phyloP scores from a whole-genome alignment of 2,113 vertebrate species.

The Ia io region DNA sequence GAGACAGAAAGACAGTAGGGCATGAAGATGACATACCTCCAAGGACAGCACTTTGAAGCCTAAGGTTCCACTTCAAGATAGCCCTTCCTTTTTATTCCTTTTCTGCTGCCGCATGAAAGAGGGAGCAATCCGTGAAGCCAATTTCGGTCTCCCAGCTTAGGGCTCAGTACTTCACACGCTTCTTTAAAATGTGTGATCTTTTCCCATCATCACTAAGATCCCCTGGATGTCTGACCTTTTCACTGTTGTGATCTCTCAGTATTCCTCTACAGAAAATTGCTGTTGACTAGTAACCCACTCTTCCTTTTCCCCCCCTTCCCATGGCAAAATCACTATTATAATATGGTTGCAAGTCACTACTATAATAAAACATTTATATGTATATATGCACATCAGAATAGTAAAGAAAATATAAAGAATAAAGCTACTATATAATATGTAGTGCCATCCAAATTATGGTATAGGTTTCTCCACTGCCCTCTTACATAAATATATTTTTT shows the following conservation, averaged over 20 bases:
- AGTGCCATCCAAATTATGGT: not conserved
- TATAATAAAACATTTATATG: not conserved
- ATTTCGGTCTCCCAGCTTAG: conserved; percentile 1
- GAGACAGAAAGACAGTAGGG: not conserved
- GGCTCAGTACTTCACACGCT: not conserved
- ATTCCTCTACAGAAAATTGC: conserved; percentile 36
- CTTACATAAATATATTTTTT: not conserved
- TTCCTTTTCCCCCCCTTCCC: not conserved
- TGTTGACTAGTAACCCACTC: not conserved
- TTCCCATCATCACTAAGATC: conserved; percentile 40
- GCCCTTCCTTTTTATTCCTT: conserved; percentile 6
- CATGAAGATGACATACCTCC: not conserved
- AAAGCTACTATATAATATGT: not conserved
- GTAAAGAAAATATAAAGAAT: not conserved
- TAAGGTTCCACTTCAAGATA: not conserved
- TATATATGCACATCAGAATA: not conserved
- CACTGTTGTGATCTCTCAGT: not conserved
- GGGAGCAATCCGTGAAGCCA: conserved; percentile 3
- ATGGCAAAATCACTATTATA: not conserved
- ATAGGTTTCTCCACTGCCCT: not conserved
- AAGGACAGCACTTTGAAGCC: conserved; percentile 38
- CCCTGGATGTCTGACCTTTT: conserved; percentile 33
- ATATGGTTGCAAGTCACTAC: not conserved
- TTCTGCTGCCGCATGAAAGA: conserved; percentile 33
- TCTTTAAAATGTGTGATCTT: conserved; percentile 46